Base-by-base conservation (phyloP, 92 coral and sea anemone species). In the Phenganax marumi region DNA sequence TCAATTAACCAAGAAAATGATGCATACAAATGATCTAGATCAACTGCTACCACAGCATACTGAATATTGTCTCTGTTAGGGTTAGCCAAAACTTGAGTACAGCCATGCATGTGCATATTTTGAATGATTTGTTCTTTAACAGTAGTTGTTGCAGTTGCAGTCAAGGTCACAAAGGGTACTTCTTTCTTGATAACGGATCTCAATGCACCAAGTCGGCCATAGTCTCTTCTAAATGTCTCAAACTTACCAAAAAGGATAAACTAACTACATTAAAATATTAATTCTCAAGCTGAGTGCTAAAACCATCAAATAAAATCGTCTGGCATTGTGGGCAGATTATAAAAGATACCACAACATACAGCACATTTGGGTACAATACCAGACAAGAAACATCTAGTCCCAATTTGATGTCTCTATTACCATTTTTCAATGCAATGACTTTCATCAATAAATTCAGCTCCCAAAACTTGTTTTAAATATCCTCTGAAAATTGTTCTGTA, bases 391-490 rank as follows among this genome's bases (percentile, higher is more conserved):
- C 21, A 16, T 39, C 11, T 63, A 23, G 26, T 12, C 12, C 23
- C 21, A 10, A 18, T 3, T 12, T 10, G 16, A 10, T 12, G 70
- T 18, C 2, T 1, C 25, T 11, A 89, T 89, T 83, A 89, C 89
- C 89, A 89, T 70, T 85, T 85, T 12, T 86, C 86, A 70, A 85
- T 68, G 49, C 84, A 81, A 50, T 81, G 89, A 76, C 87, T 75
- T 54, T 71, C 89, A 57, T 88, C 86, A 51, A 88, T 64, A 75
- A 88, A 87, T 21, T 77, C 86, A 53, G 88, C 91, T 50, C 85
- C 80, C 52, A 77, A 13, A 23, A 5, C 11, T 8, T 73, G 50
- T 63, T 75, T 88, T 47, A 81, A 68, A 18, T 54, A 25, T 8
- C 87, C 18, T 49, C 11, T 75, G 16, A 75, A 22, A n/a, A 56